phyloP scores from a whole-genome alignment of 2,888 invertebrate genomes.

The Subacronicta megacephala region DNA sequence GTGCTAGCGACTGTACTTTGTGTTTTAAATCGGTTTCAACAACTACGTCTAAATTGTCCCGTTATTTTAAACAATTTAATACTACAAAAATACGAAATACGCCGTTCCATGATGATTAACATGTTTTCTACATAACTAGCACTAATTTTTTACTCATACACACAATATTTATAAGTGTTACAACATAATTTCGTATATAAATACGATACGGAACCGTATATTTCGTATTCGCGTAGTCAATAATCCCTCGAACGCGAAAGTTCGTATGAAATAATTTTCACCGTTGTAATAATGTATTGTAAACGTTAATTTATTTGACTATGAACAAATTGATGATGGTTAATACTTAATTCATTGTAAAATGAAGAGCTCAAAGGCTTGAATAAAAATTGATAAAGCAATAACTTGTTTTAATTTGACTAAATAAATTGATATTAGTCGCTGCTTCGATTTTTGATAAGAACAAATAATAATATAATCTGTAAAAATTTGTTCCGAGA shows the following conservation, averaged over 20 bases:
- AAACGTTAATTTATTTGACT: slow-evolving; percentile 56
- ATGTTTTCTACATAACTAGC: slow-evolving; percentile 7
- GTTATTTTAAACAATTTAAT: not conserved
- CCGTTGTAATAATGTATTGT: slow-evolving; percentile 22
- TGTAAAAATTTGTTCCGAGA: too few species aligned
- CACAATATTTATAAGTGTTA: slow-evolving; percentile 2
- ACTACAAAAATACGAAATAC: slow-evolving; percentile 17
- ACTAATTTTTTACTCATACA: slow-evolving; percentile 36
- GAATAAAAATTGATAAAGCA: slow-evolving; percentile 54
- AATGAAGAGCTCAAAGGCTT: slow-evolving; percentile 51
- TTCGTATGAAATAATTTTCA: slow-evolving; percentile 27
- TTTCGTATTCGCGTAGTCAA: slow-evolving; percentile 19
- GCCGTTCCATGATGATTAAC: slow-evolving; percentile 6
- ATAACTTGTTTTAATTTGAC: not conserved
- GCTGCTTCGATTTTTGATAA: too few species aligned
- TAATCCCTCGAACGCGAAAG: slow-evolving; percentile 33
- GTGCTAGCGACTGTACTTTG: not conserved
- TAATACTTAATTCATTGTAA: slow-evolving; percentile 55
- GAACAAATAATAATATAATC: too few species aligned
- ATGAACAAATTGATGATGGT: slow-evolving; percentile 54
- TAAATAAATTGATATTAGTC: too few species aligned
- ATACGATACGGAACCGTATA: slow-evolving; percentile 5
- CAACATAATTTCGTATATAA: slow-evolving; percentile 7
- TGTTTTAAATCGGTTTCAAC: too few species aligned
- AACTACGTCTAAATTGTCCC: too few species aligned